These are phyloP conservation scores for Enteromius radiatus DNA, from an alignment of 2,797 vertebrate species.

Conservation along the genomic window DNA sequence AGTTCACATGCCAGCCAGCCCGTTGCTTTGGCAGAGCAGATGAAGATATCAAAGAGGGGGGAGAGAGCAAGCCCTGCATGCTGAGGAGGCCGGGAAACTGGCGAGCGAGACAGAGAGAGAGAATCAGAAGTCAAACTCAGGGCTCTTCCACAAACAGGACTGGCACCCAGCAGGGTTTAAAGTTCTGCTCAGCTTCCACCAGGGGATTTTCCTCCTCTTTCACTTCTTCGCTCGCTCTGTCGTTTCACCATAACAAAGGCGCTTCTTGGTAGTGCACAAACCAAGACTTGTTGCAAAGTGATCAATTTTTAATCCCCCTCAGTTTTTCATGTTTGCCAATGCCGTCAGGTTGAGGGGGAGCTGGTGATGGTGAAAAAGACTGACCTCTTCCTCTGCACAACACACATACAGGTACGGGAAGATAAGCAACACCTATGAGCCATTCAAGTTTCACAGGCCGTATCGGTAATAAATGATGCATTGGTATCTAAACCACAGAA, in stretches of 20 bases:
- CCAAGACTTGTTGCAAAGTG: constrained; percentile 62
- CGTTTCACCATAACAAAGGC: constrained; percentile 63
- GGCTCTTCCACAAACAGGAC: constrained; percentile 51
- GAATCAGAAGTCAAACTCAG: constrained; percentile 49
- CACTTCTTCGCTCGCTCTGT: constrained; percentile 57
- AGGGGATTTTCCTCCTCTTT: constrained; percentile 70
- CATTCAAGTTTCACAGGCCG: constrained; percentile 25
- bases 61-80: constrained; percentile 66
- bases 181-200: constrained; percentile 64
- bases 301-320: constrained; percentile 79
- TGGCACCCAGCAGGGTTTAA: constrained; percentile 72
- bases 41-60: constrained; percentile 77
- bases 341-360: constrained; percentile 65
- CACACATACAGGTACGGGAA: background rate
- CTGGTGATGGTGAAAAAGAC: constrained; percentile 38
- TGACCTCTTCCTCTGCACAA: constrained; percentile 26
- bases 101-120: constrained; percentile 9
- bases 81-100: constrained; percentile 63
- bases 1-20: constrained; percentile 59
- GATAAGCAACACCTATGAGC: constrained; percentile 33
- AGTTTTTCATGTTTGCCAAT: constrained; percentile 72
- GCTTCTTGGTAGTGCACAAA: constrained; percentile 56
- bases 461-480: constrained; percentile 41
- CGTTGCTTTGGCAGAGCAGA: constrained; percentile 65
- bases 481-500: constrained; percentile 30